phyloP scores from a whole-genome alignment of 1,140 invertebrate genomes.

The Apis florea region DNA sequence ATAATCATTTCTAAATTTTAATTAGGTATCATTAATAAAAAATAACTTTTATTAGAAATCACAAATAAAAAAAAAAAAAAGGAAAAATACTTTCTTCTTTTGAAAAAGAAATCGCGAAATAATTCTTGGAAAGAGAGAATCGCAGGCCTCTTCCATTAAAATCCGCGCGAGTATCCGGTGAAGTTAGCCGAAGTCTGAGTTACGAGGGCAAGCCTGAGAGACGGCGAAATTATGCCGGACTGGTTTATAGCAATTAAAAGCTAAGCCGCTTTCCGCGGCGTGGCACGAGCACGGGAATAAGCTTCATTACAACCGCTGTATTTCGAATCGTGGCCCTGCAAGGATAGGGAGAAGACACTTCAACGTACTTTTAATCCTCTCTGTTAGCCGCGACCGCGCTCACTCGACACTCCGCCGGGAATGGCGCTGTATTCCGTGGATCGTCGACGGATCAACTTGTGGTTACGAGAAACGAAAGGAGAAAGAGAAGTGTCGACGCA shows the following conservation, averaged over 20 bases:
- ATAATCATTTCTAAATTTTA: no score
- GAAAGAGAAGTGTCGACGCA: background rate
- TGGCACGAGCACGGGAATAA: slow-evolving; percentile 12
- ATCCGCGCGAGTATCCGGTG: background rate
- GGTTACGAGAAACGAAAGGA: background rate
- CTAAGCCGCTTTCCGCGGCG: slow-evolving; percentile 34
- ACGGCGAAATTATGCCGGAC: slow-evolving; percentile 13
- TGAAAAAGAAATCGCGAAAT: background rate
- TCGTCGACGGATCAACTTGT: background rate
- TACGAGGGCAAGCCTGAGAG: slow-evolving; percentile 6
- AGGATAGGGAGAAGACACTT: slow-evolving; percentile 24
- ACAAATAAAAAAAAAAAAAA: no score
- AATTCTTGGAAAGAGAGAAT: background rate
- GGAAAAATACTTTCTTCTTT: no score
- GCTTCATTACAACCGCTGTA: slow-evolving; percentile 29
- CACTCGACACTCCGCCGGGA: background rate
- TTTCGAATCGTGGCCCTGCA: background rate
- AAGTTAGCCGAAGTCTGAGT: background rate
- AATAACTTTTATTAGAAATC: no score
- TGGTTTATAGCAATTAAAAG: slow-evolving; percentile 42
- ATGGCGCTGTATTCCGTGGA: background rate
- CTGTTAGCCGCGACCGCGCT: slow-evolving; percentile 18
- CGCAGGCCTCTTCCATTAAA: slow-evolving; percentile 4
- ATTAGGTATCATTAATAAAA: no score
- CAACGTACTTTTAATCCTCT: slow-evolving; percentile 29